Base-by-base conservation (phyloP, 2,888 invertebrate species). In the Catocala fraxini region DNA sequence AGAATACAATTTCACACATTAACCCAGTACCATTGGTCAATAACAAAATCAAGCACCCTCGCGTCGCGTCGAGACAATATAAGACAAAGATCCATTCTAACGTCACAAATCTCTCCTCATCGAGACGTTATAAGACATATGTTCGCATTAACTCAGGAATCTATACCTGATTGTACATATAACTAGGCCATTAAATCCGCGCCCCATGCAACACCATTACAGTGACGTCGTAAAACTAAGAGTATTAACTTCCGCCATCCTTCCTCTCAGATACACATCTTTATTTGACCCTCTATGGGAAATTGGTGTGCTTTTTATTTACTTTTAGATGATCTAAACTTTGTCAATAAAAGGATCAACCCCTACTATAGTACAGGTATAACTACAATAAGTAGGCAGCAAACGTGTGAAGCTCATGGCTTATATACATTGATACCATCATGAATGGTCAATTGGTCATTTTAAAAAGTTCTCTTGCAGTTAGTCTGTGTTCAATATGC, bases 151-250 rank as follows among this genome's bases (percentile, higher is more conserved):
- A 33, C n/a, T 15, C 10, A 12, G 0, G 35, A 7, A 39, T 6
- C 35, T 39, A 39, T 53, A 47, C 42, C n/a, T 15, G 52, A 13
- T 34, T 11, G 13, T 43, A 59, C 35, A 45, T 12, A 46, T 25
- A 41, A 33, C 11, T 6, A 1, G 68, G 61, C 75, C 75, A 80
- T 80, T 83, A 83, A 80, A 79, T 75, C 75, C 75, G 56, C 56
- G 71, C 69, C 77, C 77, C 77, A 77, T 72, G 35, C 15, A 48
- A 13, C n/a, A 48, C 43, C 55, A 51, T n/a, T 51, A 13, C 39
- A 46, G 35, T n/a, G 49, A 35, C 68, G 70, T 84, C 83, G 78
- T 84, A 84, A 84, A 84, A 86, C 82, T 81, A 82, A 84, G 73
- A 70, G 75, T 75, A 77, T 79, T 81, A 66, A 75, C 70, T 65